Conservation (phyloP, 2,113 vertebrate genomes). For the Eidolon helvum region DNA sequence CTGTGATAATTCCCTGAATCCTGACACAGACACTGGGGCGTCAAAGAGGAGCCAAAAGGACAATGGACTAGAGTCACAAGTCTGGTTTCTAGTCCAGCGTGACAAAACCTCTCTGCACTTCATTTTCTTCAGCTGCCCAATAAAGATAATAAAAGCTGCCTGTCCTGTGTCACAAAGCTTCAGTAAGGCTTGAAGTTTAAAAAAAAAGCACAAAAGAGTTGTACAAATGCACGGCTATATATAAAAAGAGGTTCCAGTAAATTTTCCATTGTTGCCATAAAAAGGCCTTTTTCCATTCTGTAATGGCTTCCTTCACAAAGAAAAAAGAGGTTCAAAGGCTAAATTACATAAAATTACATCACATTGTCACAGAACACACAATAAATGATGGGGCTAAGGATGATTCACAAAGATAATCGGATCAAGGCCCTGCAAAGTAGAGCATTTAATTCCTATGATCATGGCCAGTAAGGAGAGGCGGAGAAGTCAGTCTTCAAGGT, state of each 20-base stretch:
- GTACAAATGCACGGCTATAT: background rate
- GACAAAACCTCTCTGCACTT: background rate
- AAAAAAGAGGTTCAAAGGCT: constrained; percentile 55
- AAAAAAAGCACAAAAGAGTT: constrained; percentile 50
- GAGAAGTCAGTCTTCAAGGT: background rate
- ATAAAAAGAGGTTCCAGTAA: constrained; percentile 22
- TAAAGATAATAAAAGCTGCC: constrained; percentile 14
- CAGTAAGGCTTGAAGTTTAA: background rate
- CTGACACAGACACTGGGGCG: background rate
- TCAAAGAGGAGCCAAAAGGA: background rate
- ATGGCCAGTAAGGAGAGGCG: background rate
- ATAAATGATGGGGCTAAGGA: constrained; percentile 42
- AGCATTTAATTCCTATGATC: background rate
- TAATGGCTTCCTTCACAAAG: constrained; percentile 51
- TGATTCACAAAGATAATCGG: constrained; percentile 51
- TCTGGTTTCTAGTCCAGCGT: background rate
- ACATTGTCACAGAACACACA: constrained; percentile 20
- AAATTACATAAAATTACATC: constrained; percentile 47
- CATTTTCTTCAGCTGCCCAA: constrained; percentile 2
- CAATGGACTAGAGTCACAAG: background rate
- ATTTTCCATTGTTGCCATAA: background rate
- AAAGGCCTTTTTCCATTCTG: constrained; percentile 17
- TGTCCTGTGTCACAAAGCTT: constrained; percentile 7
- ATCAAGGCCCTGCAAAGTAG: background rate
- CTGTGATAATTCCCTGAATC: background rate